A percentile compares a stretch with the other conserved stretches of the same genome.
Conservation (phyloP, 2,113 vertebrate species). For the Pelecanus crispus region DNA sequence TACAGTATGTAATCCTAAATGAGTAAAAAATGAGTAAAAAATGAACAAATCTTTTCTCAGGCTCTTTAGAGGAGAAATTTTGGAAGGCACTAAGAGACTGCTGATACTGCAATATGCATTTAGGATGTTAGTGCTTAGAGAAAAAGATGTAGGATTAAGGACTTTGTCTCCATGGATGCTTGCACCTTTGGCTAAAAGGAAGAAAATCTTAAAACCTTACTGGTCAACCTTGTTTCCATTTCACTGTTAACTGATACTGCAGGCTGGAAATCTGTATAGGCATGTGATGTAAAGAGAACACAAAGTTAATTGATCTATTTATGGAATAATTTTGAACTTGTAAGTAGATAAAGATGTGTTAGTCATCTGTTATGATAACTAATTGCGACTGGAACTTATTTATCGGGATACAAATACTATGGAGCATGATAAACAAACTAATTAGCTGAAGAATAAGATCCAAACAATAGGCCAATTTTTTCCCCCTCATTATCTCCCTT, state of each 20-base stretch:
- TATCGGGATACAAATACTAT: background rate
- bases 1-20: conserved; percentile 61
- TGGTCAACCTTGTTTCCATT: background rate
- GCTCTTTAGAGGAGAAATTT: conserved; percentile 40
- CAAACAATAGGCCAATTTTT: background rate
- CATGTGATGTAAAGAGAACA: background rate
- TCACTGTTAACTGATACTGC: background rate
- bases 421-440: conserved; percentile 7
- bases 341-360: background rate
- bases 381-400: background rate
- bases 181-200: background rate
- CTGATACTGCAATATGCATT: conserved; percentile 8
- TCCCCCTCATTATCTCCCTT: conserved; percentile 28
- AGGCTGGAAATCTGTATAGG: background rate
- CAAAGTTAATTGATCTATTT: background rate
- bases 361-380: background rate
- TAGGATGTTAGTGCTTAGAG: background rate
- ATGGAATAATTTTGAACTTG: background rate
- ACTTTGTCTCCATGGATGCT: background rate
- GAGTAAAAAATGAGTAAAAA: conserved; percentile 42
- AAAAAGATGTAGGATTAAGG: background rate
- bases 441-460: conserved; percentile 6
- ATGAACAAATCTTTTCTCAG: conserved; percentile 37
- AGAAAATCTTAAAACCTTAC: background rate
- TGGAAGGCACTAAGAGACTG: conserved; percentile 18